Base-by-base conservation (phyloP, 2,888 invertebrate genomes). In the Iphiclides podalirius region DNA sequence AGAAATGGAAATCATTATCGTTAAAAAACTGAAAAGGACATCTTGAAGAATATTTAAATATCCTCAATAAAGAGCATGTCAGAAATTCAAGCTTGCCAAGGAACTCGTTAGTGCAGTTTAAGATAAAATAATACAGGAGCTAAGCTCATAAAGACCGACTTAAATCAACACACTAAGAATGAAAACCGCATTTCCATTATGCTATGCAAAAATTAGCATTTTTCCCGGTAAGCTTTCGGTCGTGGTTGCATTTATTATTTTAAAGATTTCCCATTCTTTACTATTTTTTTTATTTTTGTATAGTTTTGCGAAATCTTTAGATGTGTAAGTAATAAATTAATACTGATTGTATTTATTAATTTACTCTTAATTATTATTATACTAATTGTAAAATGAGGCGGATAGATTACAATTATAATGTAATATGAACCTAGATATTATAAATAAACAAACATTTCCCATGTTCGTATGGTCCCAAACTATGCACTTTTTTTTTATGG, bases 51-150 rank as follows among this genome's bases (percentile, higher is more conserved):
- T 45, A 45, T 46, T 35, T 41, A 35, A 47, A 40, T 36, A 35
- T 12, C 39, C 40, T 23, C 35, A 8, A 40, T 47, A 47, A 47
- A 47, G 43, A 47, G 28, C 36, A 41, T 17, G 35, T 36, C 36
- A 28, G 41, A 35, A 20, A 35, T 47, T 40, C 34, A 7, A 23
- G 28, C 36, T 52, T 53, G 51, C 53, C 40, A 34, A 57, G 59
- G 59, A 64, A 63, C 61, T 62, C 62, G 60, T 65, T 65, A 64
- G 59, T 47, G 54, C 54, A 59, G 50, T 58, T 58, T 55, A 61
- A 54, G 53, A 56, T 61, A 57, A 64, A 64, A 64, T 59, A 64
- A 66, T 61, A 54, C 59, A 63, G 57, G 49, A 55, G 54, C 47
- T 41, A 47, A 54, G 59, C 58, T 63, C 58, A 63, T 63, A 59